These are phyloP conservation scores for Pipistrellus kuhlii DNA, from an alignment of 2,797 vertebrate species.

Conservation along the genomic window DNA sequence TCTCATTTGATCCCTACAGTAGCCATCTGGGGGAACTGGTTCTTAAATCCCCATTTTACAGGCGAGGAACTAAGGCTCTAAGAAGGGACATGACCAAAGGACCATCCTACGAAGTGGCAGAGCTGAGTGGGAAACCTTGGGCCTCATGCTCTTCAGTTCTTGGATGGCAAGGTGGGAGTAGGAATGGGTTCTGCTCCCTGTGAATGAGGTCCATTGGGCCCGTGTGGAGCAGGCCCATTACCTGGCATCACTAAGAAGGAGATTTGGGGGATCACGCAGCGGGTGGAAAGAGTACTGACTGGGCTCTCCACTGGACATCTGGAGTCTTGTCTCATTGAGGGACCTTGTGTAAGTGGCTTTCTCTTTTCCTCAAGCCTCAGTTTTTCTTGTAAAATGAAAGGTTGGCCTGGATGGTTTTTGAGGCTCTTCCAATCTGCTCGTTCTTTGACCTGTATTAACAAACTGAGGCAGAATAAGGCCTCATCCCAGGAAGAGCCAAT, in stretches of 20 bases:
- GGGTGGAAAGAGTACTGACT: not conserved
- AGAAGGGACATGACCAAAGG: not conserved
- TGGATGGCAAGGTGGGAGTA: not conserved
- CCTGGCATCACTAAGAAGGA: not conserved
- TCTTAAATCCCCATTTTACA: conserved; percentile 7
- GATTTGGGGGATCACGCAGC: not conserved
- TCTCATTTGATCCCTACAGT: not conserved
- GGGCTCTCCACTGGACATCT: not conserved
- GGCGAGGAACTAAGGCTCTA: conserved; percentile 2
- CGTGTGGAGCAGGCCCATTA: not conserved
- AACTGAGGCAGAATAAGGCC: not conserved
- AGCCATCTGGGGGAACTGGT: not conserved
- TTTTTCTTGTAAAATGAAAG: conserved; percentile 42
- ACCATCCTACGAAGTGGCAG: not conserved
- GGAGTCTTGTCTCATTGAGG: not conserved
- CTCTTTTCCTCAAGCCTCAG: not conserved
- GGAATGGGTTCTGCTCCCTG: not conserved
- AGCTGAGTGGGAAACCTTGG: not conserved
- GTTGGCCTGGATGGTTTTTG: not conserved
- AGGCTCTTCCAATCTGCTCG: not conserved
- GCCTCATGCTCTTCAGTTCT: not conserved
- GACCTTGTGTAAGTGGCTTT: not conserved
- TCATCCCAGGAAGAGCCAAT: not conserved
- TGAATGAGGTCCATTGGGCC: not conserved
- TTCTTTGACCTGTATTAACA: not conserved